These are phyloP conservation scores for Alectoris magna DNA, from an alignment of 2,797 vertebrate species.

Conservation along the genomic window DNA sequence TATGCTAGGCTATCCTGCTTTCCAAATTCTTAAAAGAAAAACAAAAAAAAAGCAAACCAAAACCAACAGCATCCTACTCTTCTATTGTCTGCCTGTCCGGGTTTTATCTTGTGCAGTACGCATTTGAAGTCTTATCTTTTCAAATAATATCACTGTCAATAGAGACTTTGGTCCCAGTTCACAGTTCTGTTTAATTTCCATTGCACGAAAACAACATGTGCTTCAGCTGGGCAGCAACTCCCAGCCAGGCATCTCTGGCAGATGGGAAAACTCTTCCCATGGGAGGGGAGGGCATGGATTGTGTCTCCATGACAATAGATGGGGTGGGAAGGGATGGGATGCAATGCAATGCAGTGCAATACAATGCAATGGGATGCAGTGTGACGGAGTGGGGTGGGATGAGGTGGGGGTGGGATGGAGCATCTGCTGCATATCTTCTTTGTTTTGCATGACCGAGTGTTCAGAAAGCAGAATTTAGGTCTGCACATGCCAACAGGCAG, in stretches of 20 bases:
- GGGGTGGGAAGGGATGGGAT: background rate
- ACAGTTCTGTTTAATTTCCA: constrained; percentile 33
- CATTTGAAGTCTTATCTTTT: constrained; percentile 49
- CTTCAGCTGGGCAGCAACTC: background rate
- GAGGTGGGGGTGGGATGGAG: background rate
- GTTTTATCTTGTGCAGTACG: constrained; percentile 7
- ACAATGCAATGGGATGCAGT: background rate
- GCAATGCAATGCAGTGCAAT: background rate
- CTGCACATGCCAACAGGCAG: background rate
- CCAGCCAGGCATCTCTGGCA: background rate
- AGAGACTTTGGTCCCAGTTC: constrained; percentile 33
- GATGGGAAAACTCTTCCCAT: background rate
- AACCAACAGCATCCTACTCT: background rate
- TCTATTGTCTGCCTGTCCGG: background rate
- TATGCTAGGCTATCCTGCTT: constrained; percentile 3
- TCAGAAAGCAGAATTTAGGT: background rate
- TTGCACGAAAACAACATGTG: background rate
- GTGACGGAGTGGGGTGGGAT: background rate
- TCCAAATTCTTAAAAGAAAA: background rate
- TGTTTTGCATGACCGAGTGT: background rate
- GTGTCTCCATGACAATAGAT: fast-evolving
- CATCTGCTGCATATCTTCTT: background rate
- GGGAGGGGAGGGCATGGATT: background rate
- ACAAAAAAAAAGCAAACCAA: background rate
- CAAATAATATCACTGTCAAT: constrained; percentile 32